These are phyloP conservation scores for Phaetusa simplex DNA, from an alignment of 2,113 vertebrate genomes.

Conservation along the genomic window DNA sequence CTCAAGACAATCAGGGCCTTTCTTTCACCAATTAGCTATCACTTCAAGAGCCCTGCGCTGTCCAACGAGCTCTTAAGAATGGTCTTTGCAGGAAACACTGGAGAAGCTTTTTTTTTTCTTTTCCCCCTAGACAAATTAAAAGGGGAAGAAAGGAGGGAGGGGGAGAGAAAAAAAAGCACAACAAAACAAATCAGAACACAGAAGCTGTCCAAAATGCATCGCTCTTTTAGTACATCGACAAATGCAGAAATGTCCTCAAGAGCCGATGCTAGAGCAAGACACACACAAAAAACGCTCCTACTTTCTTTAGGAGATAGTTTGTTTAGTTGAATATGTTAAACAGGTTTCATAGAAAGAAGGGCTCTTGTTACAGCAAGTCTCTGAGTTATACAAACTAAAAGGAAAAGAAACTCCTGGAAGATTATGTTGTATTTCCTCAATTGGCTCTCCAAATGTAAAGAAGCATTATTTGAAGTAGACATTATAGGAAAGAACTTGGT, in stretches of 20 bases:
- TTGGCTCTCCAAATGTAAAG: slow-evolving; percentile 43
- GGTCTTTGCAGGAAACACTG: slow-evolving; percentile 70
- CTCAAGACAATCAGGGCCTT: slow-evolving; percentile 87
- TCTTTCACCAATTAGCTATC: slow-evolving; percentile 89
- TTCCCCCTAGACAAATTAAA: slow-evolving; percentile 50
- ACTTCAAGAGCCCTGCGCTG: slow-evolving; percentile 84
- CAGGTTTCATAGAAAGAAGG: slow-evolving; percentile 18
- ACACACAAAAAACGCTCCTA: background rate
- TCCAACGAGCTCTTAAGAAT: slow-evolving; percentile 77
- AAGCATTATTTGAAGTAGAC: slow-evolving; percentile 49
- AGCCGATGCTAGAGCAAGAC: slow-evolving; percentile 6
- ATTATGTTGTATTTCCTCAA: slow-evolving; percentile 43
- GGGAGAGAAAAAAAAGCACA: background rate
- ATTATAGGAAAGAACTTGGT: slow-evolving; percentile 7
- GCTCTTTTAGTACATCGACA: background rate
- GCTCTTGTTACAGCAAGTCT: slow-evolving; percentile 13
- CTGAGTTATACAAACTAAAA: background rate
- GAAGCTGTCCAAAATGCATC: slow-evolving; percentile 57
- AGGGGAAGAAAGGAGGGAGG: background rate
- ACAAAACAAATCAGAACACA: slow-evolving; percentile 65
- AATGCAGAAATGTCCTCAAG: slow-evolving; percentile 38
- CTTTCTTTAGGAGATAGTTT: slow-evolving; percentile 48
- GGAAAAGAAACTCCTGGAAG: slow-evolving; percentile 14
- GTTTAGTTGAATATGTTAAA: slow-evolving; percentile 26
- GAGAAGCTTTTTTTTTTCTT: slow-evolving; percentile 9